phyloP scores from a whole-genome alignment of 1,140 invertebrate species.

The Polypedilum vanderplanki region DNA sequence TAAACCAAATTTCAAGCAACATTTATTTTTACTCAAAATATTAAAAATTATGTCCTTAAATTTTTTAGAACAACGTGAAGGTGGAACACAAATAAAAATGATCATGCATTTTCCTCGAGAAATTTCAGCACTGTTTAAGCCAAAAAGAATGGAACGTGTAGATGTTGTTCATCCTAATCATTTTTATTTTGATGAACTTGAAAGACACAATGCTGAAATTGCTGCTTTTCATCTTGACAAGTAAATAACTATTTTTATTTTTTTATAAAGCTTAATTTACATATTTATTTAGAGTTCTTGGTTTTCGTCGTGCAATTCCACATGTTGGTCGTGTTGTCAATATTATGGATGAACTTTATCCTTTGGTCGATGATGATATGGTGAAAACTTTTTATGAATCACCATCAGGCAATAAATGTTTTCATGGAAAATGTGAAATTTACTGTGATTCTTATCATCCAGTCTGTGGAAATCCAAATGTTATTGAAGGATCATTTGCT shows the following conservation, averaged over 20 bases:
- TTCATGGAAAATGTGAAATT: not conserved
- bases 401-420: not conserved
- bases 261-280: not conserved
- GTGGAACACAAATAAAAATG: conserved; percentile 94
- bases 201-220: conserved; percentile 51
- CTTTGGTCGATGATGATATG: not conserved
- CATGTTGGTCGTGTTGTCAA: not conserved
- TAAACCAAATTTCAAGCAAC: not conserved
- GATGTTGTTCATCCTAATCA: not conserved
- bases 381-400: not conserved
- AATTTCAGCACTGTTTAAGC: conserved; percentile 92
- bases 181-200: conserved; percentile 7
- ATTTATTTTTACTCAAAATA: not conserved
- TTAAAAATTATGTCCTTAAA: not conserved
- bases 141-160: conserved; percentile 69
- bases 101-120: conserved; percentile 87
- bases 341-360: conserved; percentile 3
- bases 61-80: conserved; percentile 71
- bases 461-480: not conserved
- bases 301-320: conserved; percentile 23
- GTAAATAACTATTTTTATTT: conserved; percentile 44
- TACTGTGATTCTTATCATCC: not conserved
- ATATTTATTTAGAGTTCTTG: conserved; percentile 18
- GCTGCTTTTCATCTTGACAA: conserved; percentile 79
- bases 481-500: not conserved